Evolutionary conservation across 2,797 vertebrate species (phyloP).

Genomic region (Gymnopithys bicolor): DNA sequence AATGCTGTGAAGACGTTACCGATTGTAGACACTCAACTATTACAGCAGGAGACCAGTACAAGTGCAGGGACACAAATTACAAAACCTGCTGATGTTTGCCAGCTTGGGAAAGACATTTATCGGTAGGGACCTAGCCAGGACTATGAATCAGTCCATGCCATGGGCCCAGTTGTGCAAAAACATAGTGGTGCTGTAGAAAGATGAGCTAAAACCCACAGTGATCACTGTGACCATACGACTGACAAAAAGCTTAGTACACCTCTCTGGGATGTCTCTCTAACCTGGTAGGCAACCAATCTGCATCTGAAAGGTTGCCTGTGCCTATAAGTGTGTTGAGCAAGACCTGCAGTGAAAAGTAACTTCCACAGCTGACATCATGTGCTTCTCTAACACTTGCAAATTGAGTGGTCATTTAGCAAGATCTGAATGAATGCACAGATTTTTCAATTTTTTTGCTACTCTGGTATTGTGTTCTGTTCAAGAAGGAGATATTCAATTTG

Average conservation of each 20-base stretch:
- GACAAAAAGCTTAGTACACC: background rate
- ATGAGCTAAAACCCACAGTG: background rate
- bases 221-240: background rate
- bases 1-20: background rate
- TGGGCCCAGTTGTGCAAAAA: background rate
- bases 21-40: background rate
- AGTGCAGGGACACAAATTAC: background rate
- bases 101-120: background rate
- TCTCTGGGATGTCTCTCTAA: background rate
- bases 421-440: background rate
- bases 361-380: fast-evolving
- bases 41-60: background rate
- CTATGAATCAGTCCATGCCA: background rate
- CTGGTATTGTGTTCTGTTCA: background rate
- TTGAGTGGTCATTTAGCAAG: background rate
- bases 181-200: background rate
- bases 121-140: background rate
- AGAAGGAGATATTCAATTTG: background rate
- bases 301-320: background rate
- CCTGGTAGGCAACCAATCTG: background rate
- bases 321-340: background rate
- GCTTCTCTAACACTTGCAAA: background rate
- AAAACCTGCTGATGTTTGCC: background rate
- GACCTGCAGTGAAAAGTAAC: background rate
- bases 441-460: background rate